Percentiles rank a stretch among this genome's conserved stretches.
These are phyloP conservation scores for Solenopsis fugax DNA, from an alignment of 1,140 invertebrate genomes.

Conservation along the genomic window DNA sequence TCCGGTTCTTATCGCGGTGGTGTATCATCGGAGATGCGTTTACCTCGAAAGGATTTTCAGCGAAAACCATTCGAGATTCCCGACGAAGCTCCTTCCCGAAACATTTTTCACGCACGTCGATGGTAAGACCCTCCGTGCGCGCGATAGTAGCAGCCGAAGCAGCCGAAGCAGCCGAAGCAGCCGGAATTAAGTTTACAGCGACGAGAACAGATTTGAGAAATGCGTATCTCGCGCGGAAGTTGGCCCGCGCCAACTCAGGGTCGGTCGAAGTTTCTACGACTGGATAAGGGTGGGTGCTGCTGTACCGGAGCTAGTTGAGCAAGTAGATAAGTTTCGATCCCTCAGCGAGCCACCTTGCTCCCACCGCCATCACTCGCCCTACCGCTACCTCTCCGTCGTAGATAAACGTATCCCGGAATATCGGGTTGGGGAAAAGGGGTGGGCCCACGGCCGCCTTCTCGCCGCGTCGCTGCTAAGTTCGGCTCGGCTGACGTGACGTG, in stretches of 20 bases:
- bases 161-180: conserved; percentile 51
- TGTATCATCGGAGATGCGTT: conserved; percentile 17
- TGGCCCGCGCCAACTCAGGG: conserved; percentile 78
- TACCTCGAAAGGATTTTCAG: background rate
- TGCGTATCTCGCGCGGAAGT: conserved; percentile 81
- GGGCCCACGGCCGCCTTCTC: conserved; percentile 57
- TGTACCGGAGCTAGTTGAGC: conserved; percentile 84
- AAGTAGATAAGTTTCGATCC: conserved; percentile 86
- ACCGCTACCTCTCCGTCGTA: conserved; percentile 64
- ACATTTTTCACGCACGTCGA: conserved; percentile 55
- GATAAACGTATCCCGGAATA: conserved; percentile 79
- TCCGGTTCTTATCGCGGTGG: conserved; percentile 32
- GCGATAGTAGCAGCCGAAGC: conserved; percentile 57
- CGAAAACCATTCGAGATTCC: conserved; percentile 5
- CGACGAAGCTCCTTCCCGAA: background rate
- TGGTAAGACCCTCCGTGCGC: conserved; percentile 12
- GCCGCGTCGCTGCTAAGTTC: conserved; percentile 70
- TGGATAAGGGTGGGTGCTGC: conserved; percentile 81
- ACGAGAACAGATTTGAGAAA: conserved; percentile 83
- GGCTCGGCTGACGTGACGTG: conserved; percentile 64
- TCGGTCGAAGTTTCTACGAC: conserved; percentile 80
- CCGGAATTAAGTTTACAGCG: conserved; percentile 73
- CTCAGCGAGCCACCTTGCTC: conserved; percentile 80
- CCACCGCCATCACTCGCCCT: conserved; percentile 75
- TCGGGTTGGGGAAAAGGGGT: conserved; percentile 51